A percentile compares a stretch with the other conserved stretches of the same genome.
phyloP scores from a whole-genome alignment of 2,888 invertebrate species.

The Chrysolina haemoptera region DNA sequence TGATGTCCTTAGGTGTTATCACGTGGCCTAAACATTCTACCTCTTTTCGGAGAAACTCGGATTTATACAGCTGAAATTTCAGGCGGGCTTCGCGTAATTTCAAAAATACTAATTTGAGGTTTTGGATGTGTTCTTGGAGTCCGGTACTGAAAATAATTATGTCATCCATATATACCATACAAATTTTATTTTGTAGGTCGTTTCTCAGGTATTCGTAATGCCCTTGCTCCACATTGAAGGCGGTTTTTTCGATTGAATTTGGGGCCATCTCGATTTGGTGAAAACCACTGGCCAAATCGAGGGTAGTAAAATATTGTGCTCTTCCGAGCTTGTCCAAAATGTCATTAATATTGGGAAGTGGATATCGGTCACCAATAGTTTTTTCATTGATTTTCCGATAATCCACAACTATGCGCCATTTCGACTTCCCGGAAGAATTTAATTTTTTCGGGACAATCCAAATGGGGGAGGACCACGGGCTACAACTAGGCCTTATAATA shows the following conservation, averaged over 20 bases:
- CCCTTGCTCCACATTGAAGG: conserved; percentile 34
- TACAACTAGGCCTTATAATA: conserved; percentile 43
- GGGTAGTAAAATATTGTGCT: conserved; percentile 22
- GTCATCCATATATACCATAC: conserved; percentile 30
- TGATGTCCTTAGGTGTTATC: conserved; percentile 59
- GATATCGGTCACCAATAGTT: conserved; percentile 21
- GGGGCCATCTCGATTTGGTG: conserved; percentile 39
- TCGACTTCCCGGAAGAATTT: conserved; percentile 38
- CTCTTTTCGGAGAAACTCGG: conserved; percentile 55
- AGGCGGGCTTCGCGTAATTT: conserved; percentile 42
- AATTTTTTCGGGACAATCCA: conserved; percentile 51
- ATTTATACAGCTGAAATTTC: conserved; percentile 57
- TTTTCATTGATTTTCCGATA: conserved; percentile 18
- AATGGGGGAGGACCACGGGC: conserved; percentile 52
- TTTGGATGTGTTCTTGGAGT: conserved; percentile 58
- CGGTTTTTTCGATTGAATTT: too few species aligned
- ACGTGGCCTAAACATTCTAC: conserved; percentile 62
- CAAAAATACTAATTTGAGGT: conserved; percentile 31
- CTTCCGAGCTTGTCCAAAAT: conserved; percentile 24
- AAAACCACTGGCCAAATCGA: conserved; percentile 34
- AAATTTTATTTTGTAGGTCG: conserved; percentile 57
- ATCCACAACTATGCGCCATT: conserved; percentile 18
- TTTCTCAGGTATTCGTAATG: too few species aligned
- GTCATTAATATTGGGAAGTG: conserved; percentile 24
- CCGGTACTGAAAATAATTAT: conserved; percentile 17